Percentiles rank a stretch among this genome's conserved stretches.
Evolutionary conservation across 1,140 invertebrate genomes (phyloP).

Genomic region (Octopus bimaculoides): DNA sequence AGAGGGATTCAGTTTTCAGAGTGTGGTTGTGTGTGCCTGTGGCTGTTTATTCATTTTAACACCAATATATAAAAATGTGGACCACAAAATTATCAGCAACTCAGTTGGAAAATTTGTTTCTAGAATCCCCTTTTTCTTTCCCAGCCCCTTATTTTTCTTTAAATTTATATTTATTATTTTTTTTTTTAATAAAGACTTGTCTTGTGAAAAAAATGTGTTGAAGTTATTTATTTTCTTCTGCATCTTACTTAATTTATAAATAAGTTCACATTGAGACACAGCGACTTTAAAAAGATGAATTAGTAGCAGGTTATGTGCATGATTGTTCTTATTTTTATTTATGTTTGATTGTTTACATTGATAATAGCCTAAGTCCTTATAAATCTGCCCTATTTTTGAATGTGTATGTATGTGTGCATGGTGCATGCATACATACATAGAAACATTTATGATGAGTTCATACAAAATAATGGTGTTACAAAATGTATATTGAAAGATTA

Average conservation of each 20-base stretch:
- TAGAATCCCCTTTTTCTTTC: background rate
- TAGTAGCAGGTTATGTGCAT: background rate
- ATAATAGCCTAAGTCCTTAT: background rate
- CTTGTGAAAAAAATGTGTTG: background rate
- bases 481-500: no score
- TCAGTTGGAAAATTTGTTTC: background rate
- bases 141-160: slow-evolving; percentile 5
- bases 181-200: slow-evolving; percentile 6
- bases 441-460: no score
- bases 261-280: background rate
- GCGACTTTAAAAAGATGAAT: background rate
- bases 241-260: background rate
- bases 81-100: slow-evolving; percentile 8
- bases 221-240: background rate
- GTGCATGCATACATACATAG: no score
- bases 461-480: no score
- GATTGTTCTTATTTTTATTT: background rate
- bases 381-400: background rate
- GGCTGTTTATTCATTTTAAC: slow-evolving; percentile 11
- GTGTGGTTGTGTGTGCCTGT: slow-evolving; percentile 10
- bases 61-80: slow-evolving; percentile 16
- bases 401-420: no score
- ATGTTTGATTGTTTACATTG: background rate
- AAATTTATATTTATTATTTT: slow-evolving; percentile 7
- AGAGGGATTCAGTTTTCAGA: background rate